Base-by-base conservation (phyloP, 2,888 invertebrate genomes). In the Erebia ligea region DNA sequence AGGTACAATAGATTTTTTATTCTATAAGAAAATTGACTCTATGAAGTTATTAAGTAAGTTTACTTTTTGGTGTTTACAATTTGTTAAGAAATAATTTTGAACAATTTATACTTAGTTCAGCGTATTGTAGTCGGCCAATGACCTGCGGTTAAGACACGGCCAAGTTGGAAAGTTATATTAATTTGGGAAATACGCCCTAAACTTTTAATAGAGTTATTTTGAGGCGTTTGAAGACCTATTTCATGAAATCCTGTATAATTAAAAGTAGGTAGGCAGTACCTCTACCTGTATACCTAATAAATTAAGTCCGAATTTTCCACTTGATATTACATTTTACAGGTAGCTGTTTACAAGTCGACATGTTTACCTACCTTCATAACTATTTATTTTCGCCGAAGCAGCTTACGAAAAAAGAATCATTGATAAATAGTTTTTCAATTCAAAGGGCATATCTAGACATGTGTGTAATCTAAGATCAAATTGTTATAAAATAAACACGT, bases 401-500 rank as follows among this genome's bases (percentile, higher is more conserved):
- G 2, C 17, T 54, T n/a, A 48, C 25, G 56, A 40, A 57, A n/a
- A 15, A 6, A 57, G 11, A 42, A 54, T 17, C 17, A 21, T 25
- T 17, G 13, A 57, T 25, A 15, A 25, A 6, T 13, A 57, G 21
- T 57, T 57, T 56, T 13, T 25, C 25, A 21, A 57, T 57, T 57
- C 15, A 25, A 57, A 57, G 56, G 56, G 56, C 25, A n/a, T 56
- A 64, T 64, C 25, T 21, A 40, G 45, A 70, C 48, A 42, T 45
- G 54, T 57, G 40, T 21, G 50, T 64, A 67, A 67, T 71, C 71
- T 40, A 45, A 34, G 63, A 48, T 67, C 57, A 68, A 66, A 68
- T 54, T 54, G 40, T 68, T 63, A 50, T 66, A 52, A 40, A 68
- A 1, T 56, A 67, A 73, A 65, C 73, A 79, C 73, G 75, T 73